Percentiles rank a stretch among this genome's conserved stretches.
phyloP scores from a whole-genome alignment of 2,797 vertebrate species.

The Arctocebus calabarensis region DNA sequence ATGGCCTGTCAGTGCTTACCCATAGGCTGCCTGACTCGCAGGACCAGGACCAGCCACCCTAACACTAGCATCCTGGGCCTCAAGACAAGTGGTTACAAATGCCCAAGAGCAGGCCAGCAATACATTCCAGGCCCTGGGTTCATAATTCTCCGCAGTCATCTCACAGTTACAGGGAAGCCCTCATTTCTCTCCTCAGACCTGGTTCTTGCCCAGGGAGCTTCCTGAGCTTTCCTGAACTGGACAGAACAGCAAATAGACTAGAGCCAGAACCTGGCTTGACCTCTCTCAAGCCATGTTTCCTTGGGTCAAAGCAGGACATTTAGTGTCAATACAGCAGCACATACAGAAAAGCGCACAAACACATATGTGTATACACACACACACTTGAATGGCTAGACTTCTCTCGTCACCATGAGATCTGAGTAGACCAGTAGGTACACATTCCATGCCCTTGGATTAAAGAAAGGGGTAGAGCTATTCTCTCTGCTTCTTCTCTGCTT shows the following conservation, averaged over 20 bases:
- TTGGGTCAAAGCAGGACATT: neutral
- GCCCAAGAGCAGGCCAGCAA: fast-evolving
- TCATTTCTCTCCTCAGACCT: neutral
- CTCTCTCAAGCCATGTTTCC: neutral
- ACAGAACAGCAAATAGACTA: neutral
- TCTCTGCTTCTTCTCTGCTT: neutral
- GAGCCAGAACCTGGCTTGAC: neutral
- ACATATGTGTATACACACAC: neutral
- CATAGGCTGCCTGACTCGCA: fast-evolving
- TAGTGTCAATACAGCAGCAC: fast-evolving
- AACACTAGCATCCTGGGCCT: neutral
- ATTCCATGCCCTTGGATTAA: neutral
- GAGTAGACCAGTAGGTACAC: fast-evolving
- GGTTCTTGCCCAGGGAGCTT: neutral
- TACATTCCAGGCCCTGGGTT: neutral
- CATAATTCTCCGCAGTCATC: fast-evolving
- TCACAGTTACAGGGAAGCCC: neutral
- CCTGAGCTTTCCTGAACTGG: neutral
- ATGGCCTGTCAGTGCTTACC: neutral
- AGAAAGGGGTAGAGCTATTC: fast-evolving
- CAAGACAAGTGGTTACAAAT: neutral
- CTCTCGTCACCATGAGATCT: fast-evolving
- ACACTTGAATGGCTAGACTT: fast-evolving
- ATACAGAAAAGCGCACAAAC: fast-evolving
- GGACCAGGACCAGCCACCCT: neutral